phyloP scores from a whole-genome alignment of 2,888 invertebrate genomes.

The Dusona sp. region DNA sequence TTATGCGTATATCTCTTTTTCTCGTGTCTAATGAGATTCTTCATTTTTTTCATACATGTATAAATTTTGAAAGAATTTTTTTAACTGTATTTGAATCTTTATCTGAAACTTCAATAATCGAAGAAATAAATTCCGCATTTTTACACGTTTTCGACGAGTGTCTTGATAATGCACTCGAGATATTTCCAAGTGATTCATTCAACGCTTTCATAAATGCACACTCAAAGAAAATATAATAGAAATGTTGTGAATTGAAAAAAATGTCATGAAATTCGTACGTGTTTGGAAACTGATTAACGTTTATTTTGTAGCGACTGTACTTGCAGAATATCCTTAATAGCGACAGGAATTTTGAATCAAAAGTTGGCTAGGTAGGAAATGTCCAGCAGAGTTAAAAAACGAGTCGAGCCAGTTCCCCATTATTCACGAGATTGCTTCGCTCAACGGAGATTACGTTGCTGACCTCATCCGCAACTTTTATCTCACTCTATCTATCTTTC shows the following conservation, averaged over 20 bases:
- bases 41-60: not conserved
- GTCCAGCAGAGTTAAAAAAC: slow-evolving; percentile 21
- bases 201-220: not conserved
- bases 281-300: not conserved
- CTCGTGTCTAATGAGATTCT: not conserved
- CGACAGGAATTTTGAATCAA: not conserved
- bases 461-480: slow-evolving; percentile 60
- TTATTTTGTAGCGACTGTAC: not conserved
- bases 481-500: slow-evolving; percentile 27
- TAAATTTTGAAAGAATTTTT: not conserved
- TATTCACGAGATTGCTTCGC: slow-evolving; percentile 49
- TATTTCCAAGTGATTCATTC: not conserved
- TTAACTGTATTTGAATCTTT: not conserved
- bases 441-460: slow-evolving; percentile 59
- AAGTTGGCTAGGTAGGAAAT: slow-evolving; percentile 33
- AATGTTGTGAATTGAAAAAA: not conserved
- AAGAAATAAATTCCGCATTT: not conserved
- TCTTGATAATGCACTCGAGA: not conserved
- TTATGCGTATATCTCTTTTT: too few relatives aligned
- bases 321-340: slow-evolving; percentile 2
- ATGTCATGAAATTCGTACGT: not conserved
- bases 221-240: not conserved
- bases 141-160: not conserved
- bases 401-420: slow-evolving; percentile 39
- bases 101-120: not conserved